Evolutionary conservation across 2,113 vertebrate genomes (phyloP), one percentile per base, ranked within the genome.

Genomic region (Axis porcinus): DNA sequence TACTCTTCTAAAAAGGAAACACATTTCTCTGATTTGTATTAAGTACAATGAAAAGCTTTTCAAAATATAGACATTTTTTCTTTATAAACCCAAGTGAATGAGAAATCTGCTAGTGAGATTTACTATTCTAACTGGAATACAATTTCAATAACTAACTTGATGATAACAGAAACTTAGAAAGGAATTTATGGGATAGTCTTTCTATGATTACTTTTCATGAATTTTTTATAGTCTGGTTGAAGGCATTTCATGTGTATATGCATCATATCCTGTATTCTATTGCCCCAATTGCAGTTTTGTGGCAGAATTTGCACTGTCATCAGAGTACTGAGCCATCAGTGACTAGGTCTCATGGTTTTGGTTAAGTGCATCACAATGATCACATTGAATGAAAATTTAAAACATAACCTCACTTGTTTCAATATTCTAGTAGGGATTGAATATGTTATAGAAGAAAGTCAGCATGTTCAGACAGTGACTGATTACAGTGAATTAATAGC

Each of bases 311-410:
- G 60, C 60, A 14, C 62, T 94, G 74, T 97, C 91, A 93, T 96
- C 74, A 89, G 27, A 55, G 40, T 92, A 91, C 27, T 67, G 33
- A 87, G 47, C 23, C 13, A 12, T 86, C 87, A 94, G 25, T 92
- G 58, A 90, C 74, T 67, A 36, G 27, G 9, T 90, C 36, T 87
- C 33, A 28, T 89, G 9, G 33, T 97, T 93, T 92, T 94, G 93
- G 79, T 89, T 86, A 96, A 54, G 23, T 92, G 70, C 70, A 67
- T 94, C 57, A 94, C 45, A 36, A 23, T 94, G 95, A 95, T 64
- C 67, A 95, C 91, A 74, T 5, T 81, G 81, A 58, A 52, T 67
- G 36, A 86, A 95, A 95, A 92, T 97, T 79, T 94, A 92, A 93
- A 96, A 55, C 30, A 87, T 43, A 83, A 16, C 47, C 43, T 4